Base-by-base conservation (phyloP, 2,113 vertebrate genomes). In the Kryptolebias marmoratus region DNA sequence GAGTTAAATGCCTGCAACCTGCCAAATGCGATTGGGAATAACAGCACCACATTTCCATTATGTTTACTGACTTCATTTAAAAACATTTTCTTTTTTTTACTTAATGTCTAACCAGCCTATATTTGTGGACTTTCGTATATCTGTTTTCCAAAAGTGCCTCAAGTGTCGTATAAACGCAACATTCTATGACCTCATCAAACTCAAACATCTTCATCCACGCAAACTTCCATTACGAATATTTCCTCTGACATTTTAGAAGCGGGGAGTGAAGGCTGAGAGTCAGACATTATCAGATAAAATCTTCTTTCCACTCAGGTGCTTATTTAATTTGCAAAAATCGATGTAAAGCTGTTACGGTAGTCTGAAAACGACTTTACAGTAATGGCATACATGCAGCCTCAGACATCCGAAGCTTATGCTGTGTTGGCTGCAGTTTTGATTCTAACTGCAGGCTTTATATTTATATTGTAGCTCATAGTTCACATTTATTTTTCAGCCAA, bases 241-340 rank as follows among this genome's bases (percentile, higher is more conserved):
- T 77, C 16, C 45, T 72, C 2, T 64, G 74, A 53, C 59, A 76
- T 50, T 36, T 52, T 55, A 54, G 52, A 74, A 65, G 59, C 22
- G 64, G n/a, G 64, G 60, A 42, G 53, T 18, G 39, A 66, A 3
- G 44, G 36, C n/a, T 55, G 31, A 64, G 39, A 63, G 45, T 68
- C 27, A 64, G 50, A 71, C 30, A 52, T 16, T 22, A 81, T 79
- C 31, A 69, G 66, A 76, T 77, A 47, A 76, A 79, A 56, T 54
- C 39, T 72, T 55, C 80, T 81, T 60, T 78, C 74, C 67, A 75
- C 66, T 79, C 54, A 77, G 65, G 50, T 28, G 55, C 36, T 87
- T 72, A 89, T 90, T 81, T 67, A 69, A 92, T 90, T 85, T 69
- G 62, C 13, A 64, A 69, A 77, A 90, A 89, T 90, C 85, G 80